These are phyloP conservation scores for Sarcophaga carnaria DNA, from an alignment of 2,888 invertebrate species.

Conservation along the genomic window DNA sequence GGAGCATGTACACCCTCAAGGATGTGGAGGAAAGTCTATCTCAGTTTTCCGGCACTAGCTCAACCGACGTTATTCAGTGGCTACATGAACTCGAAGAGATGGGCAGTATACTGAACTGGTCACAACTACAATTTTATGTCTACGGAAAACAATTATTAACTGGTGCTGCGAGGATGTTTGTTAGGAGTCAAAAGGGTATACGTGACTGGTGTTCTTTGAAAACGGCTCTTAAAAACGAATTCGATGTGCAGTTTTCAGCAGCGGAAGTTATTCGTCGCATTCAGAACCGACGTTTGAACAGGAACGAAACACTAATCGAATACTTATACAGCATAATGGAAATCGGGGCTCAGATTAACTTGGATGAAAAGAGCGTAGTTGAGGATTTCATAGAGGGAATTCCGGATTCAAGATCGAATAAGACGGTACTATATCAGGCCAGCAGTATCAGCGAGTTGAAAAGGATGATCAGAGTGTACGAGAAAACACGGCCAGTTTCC, in stretches of 20 bases:
- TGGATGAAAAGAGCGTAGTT: constrained; percentile 36
- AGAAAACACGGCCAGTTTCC: too few relatives aligned
- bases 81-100: too few relatives aligned
- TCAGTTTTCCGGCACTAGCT: too few relatives aligned
- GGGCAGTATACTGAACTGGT: neutral
- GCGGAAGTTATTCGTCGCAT: constrained; percentile 42
- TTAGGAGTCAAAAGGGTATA: constrained; percentile 44
- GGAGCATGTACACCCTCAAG: neutral
- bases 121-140: constrained; percentile 14
- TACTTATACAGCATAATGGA: too few relatives aligned
- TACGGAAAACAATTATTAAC: constrained; percentile 45
- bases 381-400: constrained; percentile 1
- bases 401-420: constrained; percentile 5
- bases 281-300: too few relatives aligned
- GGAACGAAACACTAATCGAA: too few relatives aligned
- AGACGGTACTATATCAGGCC: too few relatives aligned
- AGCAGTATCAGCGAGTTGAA: too few relatives aligned
- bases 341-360: neutral
- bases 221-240: neutral
- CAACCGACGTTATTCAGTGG: too few relatives aligned
- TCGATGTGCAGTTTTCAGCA: constrained; percentile 18
- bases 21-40: too few relatives aligned
- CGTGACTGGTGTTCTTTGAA: constrained; percentile 49
- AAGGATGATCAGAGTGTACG: too few relatives aligned
- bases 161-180: constrained; percentile 56